These are phyloP conservation scores for Drosophila ercepeae DNA, from an alignment of 1,140 invertebrate species.

Conservation along the genomic window DNA sequence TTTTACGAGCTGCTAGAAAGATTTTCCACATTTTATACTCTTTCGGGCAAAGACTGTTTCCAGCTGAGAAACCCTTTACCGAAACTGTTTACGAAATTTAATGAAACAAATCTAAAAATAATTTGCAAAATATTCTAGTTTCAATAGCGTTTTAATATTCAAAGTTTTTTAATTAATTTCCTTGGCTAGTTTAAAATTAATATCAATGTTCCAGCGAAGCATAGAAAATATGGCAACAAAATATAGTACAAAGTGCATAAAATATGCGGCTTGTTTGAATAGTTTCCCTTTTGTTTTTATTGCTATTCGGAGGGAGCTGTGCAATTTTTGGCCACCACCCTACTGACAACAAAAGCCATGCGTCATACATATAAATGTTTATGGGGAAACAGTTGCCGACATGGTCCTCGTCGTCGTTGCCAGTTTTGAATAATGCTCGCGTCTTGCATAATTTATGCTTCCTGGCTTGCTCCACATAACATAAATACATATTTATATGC, in stretches of 20 bases:
- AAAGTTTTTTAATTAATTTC: background rate
- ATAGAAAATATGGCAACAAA: background rate
- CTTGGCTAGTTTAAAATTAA: no score
- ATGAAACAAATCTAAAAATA: background rate
- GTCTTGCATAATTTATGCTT: constrained; percentile 77
- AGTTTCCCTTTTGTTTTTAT: constrained; percentile 29
- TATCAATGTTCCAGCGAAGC: background rate
- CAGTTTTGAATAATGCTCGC: constrained; percentile 74
- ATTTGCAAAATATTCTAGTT: background rate
- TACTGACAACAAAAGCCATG: constrained; percentile 66
- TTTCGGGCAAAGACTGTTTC: background rate
- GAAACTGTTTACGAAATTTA: background rate
- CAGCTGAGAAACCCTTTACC: background rate
- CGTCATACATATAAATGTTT: constrained; percentile 73
- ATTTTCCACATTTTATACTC: constrained; percentile 38
- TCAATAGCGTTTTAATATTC: background rate
- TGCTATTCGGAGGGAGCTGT: constrained; percentile 36
- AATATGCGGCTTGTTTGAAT: background rate
- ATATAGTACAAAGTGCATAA: background rate
- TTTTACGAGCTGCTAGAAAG: constrained; percentile 25
- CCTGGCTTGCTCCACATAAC: constrained; percentile 32
- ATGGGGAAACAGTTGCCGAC: constrained; percentile 64
- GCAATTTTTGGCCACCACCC: constrained; percentile 54
- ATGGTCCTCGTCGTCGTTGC: constrained; percentile 48
- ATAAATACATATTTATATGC: constrained; percentile 45